Conservation (phyloP, 2,113 vertebrate genomes). For the Phalacrocorax carbo region DNA sequence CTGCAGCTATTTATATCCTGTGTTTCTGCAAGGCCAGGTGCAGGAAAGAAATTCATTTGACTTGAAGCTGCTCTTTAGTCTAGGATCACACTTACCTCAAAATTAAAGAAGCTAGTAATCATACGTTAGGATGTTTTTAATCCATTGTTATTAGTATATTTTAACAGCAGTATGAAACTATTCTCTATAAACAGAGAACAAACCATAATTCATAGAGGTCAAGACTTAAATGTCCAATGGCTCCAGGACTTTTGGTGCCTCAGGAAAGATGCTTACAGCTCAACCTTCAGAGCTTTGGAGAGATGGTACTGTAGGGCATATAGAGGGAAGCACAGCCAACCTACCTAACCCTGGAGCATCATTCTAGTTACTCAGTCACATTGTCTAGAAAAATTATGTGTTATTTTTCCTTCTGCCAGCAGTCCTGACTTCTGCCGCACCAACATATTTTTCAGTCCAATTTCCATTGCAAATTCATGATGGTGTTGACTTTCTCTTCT, state of each 20-base stretch:
- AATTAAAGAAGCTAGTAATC: neutral
- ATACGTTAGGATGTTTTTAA: neutral
- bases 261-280: neutral
- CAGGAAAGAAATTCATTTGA: neutral
- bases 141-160: neutral
- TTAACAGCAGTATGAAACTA: neutral
- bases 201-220: neutral
- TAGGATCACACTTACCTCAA: neutral
- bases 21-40: neutral
- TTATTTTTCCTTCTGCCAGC: neutral
- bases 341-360: neutral
- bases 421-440: neutral
- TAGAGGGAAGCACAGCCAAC: neutral
- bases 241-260: neutral
- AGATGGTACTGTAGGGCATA: neutral
- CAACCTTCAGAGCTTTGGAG: neutral
- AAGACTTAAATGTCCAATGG: neutral
- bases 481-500: neutral
- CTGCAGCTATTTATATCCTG: neutral
- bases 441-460: neutral
- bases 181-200: neutral
- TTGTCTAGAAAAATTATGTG: neutral
- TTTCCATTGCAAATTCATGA: neutral
- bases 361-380: neutral
- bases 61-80: neutral